Conservation (phyloP, 1,140 invertebrate species). For the Spodoptera frugiperda region DNA sequence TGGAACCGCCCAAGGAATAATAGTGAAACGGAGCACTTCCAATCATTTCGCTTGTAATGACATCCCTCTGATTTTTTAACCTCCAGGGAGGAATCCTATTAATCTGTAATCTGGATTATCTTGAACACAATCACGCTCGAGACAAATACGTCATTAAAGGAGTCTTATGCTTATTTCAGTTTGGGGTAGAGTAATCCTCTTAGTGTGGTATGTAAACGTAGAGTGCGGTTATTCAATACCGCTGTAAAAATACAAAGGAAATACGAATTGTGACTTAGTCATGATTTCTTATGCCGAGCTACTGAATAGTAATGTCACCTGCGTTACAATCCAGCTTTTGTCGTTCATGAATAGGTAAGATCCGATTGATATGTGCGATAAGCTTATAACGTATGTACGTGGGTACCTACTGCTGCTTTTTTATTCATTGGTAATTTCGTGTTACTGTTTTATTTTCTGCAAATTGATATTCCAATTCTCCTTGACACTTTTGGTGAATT, state of each 20-base stretch:
- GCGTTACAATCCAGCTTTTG: conserved; percentile 22
- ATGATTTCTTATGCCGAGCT: conserved; percentile 35
- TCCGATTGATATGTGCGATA: conserved; percentile 34
- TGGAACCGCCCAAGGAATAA: conserved; percentile 4
- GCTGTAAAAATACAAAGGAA: conserved; percentile 36
- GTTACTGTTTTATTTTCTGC: not conserved
- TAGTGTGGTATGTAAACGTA: conserved; percentile 41
- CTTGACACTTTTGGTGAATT: no score
- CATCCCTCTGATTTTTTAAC: conserved; percentile 50
- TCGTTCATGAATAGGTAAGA: conserved; percentile 35
- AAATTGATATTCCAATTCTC: not conserved
- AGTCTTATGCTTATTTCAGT: conserved; percentile 53
- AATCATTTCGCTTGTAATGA: conserved; percentile 38
- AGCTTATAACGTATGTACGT: not conserved
- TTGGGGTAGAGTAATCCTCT: conserved; percentile 47
- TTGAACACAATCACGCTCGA: conserved; percentile 67
- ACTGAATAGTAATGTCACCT: conserved; percentile 38
- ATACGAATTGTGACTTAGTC: conserved; percentile 18
- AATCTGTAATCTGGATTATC: conserved; percentile 75
- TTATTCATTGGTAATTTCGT: not conserved
- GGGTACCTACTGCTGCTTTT: not conserved
- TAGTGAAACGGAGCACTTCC: conserved; percentile 18
- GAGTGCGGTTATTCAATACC: conserved; percentile 24
- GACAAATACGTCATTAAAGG: conserved; percentile 65
- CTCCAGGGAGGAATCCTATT: conserved; percentile 53